These are phyloP conservation scores for Tenrec ecaudatus DNA, from an alignment of 2,113 vertebrate genomes.

Conservation along the genomic window DNA sequence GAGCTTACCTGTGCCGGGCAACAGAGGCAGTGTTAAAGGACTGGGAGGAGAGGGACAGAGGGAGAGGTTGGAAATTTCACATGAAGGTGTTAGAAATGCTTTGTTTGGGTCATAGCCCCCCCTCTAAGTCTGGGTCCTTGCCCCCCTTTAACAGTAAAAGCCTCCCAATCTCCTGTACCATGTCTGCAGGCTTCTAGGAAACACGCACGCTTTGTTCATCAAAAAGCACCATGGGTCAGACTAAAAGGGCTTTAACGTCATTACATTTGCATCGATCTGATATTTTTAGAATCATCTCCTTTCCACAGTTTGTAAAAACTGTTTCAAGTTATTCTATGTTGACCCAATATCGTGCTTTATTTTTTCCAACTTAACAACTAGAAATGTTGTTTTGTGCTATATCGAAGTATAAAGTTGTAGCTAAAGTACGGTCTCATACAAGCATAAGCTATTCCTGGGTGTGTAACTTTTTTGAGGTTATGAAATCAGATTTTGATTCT, in stretches of 20 bases:
- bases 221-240: neutral
- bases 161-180: neutral
- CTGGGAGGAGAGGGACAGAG: neutral
- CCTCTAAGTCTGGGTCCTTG: no score
- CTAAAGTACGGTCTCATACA: neutral
- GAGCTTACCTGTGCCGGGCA: neutral
- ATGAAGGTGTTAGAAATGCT: neutral
- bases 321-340: neutral
- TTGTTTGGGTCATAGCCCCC: neutral
- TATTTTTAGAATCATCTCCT: neutral
- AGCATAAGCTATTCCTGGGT: neutral
- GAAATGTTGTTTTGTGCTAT: neutral
- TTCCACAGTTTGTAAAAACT: neutral
- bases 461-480: neutral
- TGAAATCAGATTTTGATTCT: neutral
- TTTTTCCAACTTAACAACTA: neutral
- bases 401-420: neutral
- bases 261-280: neutral
- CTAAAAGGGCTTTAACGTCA: neutral
- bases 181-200: neutral
- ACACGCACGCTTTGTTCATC: neutral
- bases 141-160: neutral
- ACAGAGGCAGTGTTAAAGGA: neutral
- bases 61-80: neutral
- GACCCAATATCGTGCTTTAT: no score